Base-by-base conservation (phyloP, 2,888 invertebrate genomes). In the Athalia circularis region DNA sequence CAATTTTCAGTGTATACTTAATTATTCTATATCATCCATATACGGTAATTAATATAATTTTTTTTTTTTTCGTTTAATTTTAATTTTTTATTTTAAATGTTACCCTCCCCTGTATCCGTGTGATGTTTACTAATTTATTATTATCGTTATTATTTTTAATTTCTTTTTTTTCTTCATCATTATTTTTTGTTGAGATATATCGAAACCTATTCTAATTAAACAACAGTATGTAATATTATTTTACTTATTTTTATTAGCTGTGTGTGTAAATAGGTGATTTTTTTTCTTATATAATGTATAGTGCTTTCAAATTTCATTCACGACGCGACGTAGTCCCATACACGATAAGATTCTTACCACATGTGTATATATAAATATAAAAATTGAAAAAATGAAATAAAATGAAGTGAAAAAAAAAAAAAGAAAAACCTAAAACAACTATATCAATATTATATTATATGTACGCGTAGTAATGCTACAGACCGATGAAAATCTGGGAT, bases 1-100 rank as follows among this genome's bases (percentile, higher is more conserved):
- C 79, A 84, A 84, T 84, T 82, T 79, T 57, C 72, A 70, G 47
- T 43, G 47, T 61, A 76, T 54, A 5, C 29, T 47, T 59, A 54
- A 62, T 76, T 52, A 76, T 76, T 48, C 15, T 64, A 62, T 76
- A 65, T 48, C 29, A 65, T 70, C 57, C 45, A 5, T 59, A 29
- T 29, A 29, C 29, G 29, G 29, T 29, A 29, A 29, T 57, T 47
- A 72, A 47, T 47, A 59, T 59, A 2, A 52, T 68, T 67, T 13
- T 15, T 65, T 11, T 29, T 29, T 29, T 29, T 29, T 29, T n/a
- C n/a, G 29, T 29, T 29, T 29, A 6, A 47, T 50, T 29, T 9
- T 29, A 52, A 29, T 11, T 64, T 9, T 5, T 64, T 47, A 29
- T 29, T 29, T 29, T 29, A 29, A 29, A 29, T 29, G 29, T 54